Evolutionary conservation across 2,888 invertebrate species (phyloP).

Genomic region (Lycophotia porphyrea): DNA sequence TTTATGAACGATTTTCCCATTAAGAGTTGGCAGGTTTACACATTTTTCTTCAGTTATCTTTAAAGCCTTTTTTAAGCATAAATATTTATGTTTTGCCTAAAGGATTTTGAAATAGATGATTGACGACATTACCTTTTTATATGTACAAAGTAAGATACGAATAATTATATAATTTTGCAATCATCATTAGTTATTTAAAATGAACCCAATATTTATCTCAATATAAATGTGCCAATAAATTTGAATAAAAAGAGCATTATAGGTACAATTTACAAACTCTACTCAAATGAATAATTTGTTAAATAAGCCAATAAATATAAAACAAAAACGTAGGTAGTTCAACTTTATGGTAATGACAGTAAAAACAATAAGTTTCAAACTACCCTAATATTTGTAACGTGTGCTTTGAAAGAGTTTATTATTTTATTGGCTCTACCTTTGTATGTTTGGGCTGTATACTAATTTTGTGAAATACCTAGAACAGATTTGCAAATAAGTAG

Average conservation of each 20-base stretch:
- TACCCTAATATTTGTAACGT: conserved; percentile 9
- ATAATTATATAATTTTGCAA: not conserved
- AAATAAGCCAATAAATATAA: not conserved
- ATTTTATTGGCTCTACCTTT: conserved; percentile 6
- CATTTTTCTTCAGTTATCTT: not conserved
- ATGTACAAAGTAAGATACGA: not conserved
- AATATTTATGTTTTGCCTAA: not conserved
- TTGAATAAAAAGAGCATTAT: not conserved
- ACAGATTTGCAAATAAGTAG: not conserved
- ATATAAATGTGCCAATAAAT: not conserved
- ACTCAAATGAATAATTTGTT: not conserved
- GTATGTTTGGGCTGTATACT: not conserved
- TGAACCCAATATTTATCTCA: not conserved
- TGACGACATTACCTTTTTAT: not conserved
- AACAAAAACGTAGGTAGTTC: conserved; percentile 4
- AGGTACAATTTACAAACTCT: not conserved
- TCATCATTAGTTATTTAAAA: not conserved
- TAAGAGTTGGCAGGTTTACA: not conserved
- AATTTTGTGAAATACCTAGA: not conserved
- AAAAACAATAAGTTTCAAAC: conserved; percentile 8
- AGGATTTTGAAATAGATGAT: not conserved
- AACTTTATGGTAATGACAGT: conserved; percentile 15
- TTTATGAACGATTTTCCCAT: not conserved
- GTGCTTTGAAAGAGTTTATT: conserved; percentile 19
- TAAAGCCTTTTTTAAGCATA: not conserved